A percentile compares a stretch with the other conserved stretches of the same genome.
Evolutionary conservation across 2,113 vertebrate species (phyloP).

Genomic region (Grammomys surdaster): DNA sequence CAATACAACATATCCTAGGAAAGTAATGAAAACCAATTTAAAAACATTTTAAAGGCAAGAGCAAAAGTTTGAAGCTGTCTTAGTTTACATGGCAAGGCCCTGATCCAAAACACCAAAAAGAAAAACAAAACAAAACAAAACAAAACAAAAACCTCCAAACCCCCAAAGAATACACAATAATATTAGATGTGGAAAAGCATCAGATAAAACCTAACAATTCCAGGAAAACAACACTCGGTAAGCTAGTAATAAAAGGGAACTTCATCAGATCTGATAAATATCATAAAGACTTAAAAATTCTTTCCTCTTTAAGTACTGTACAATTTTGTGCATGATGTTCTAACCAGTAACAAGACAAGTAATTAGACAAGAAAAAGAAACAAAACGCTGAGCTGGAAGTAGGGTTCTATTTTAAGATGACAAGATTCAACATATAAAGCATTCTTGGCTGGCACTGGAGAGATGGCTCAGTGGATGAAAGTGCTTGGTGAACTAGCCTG

Average conservation of each 20-base stretch:
- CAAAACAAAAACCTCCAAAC: no score
- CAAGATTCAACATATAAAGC: background rate
- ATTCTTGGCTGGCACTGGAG: background rate
- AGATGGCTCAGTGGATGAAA: background rate
- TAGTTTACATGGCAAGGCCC: background rate
- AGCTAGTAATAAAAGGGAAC: background rate
- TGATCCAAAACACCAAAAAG: background rate
- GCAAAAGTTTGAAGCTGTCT: no score
- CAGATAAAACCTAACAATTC: background rate
- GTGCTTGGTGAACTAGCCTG: background rate
- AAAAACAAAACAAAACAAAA: background rate
- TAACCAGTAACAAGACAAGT: background rate
- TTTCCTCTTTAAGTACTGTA: background rate
- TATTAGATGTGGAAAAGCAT: background rate
- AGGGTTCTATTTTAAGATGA: background rate
- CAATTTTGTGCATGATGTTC: background rate
- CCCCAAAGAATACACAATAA: background rate
- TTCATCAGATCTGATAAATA: background rate
- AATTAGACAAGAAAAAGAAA: constrained; percentile 16
- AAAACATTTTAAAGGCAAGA: background rate
- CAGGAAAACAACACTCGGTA: background rate
- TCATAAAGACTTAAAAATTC: background rate
- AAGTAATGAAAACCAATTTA: constrained; percentile 16
- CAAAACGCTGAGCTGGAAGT: background rate
- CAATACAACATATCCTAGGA: constrained; percentile 3